Conservation (phyloP, 2,888 invertebrate species). For the Liodrosophila aerea region DNA sequence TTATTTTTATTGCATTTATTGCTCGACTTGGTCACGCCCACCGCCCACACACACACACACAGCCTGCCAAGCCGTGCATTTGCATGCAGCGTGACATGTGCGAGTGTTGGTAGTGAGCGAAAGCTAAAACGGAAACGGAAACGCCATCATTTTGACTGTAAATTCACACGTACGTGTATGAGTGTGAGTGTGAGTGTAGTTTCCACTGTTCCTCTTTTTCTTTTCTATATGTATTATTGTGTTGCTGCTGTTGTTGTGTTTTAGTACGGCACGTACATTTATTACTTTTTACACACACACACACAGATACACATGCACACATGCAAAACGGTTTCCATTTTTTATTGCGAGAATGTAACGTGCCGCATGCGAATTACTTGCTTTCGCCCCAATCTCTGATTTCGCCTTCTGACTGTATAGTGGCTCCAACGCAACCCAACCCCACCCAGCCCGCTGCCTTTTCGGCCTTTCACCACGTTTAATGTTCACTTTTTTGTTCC, state of each 20-base stretch:
- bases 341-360: slow-evolving; percentile 76
- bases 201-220: slow-evolving; percentile 25
- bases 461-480: slow-evolving; percentile 65
- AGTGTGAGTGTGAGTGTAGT: slow-evolving; percentile 21
- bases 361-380: slow-evolving; percentile 77
- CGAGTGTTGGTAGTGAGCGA: too few relatives aligned
- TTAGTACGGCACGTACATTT: slow-evolving; percentile 77
- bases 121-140: slow-evolving; percentile 49
- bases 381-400: slow-evolving; percentile 45
- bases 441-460: slow-evolving; percentile 16
- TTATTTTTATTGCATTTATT: slow-evolving; percentile 74
- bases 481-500: slow-evolving; percentile 60
- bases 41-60: slow-evolving; percentile 6
- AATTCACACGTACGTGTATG: slow-evolving; percentile 66
- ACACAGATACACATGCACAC: slow-evolving; percentile 27
- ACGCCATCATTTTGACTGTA: slow-evolving; percentile 60
- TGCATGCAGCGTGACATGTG: slow-evolving; percentile 67
- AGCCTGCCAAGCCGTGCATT: slow-evolving; percentile 41
- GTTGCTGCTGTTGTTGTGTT: slow-evolving; percentile 49
- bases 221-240: slow-evolving; percentile 14
- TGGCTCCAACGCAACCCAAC: slow-evolving; percentile 12
- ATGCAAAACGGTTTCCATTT: slow-evolving; percentile 73
- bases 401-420: slow-evolving; percentile 9
- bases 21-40: slow-evolving; percentile 21
- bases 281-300: slow-evolving; percentile 69